Evolutionary conservation across 2,888 invertebrate species (phyloP).

Genomic region (Acrocyrtus sp.): DNA sequence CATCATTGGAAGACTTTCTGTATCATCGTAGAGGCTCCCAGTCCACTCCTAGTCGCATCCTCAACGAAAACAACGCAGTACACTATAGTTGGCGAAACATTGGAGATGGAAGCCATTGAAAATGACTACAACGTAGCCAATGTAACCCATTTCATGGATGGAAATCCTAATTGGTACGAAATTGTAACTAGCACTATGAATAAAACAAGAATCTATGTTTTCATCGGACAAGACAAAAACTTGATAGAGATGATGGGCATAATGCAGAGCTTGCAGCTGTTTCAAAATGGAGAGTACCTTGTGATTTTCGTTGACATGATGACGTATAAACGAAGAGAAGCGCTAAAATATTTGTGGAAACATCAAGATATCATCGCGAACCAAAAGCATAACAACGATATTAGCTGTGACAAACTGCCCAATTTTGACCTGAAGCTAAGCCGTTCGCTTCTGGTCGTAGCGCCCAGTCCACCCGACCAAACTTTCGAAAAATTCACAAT

Average conservation of each 20-base stretch:
- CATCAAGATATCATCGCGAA: conserved; percentile 55
- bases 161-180: conserved; percentile 82
- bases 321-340: conserved; percentile 81
- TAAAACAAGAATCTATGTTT: conserved; percentile 90
- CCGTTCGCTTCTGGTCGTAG: conserved; percentile 86
- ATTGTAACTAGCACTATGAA: conserved; percentile 87
- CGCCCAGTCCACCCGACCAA: conserved; percentile 81
- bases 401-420: conserved; percentile 55
- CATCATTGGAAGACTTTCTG: conserved; percentile 96
- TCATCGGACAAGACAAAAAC: conserved; percentile 86
- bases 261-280: conserved; percentile 82
- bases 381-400: conserved; percentile 33
- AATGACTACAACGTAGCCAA: conserved; percentile 88
- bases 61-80: conserved; percentile 71
- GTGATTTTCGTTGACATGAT: conserved; percentile 94
- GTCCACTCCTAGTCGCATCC: conserved; percentile 38
- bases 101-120: conserved; percentile 79
- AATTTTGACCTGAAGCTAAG: conserved; percentile 68
- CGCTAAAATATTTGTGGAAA: conserved; percentile 83
- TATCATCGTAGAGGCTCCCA: conserved; percentile 77
- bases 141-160: conserved; percentile 76
- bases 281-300: conserved; percentile 93
- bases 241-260: conserved; percentile 91
- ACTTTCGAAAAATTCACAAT: conserved; percentile 78
- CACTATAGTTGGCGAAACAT: conserved; percentile 82